These are phyloP conservation scores for Etheostoma cragini DNA, from an alignment of 2,113 vertebrate species.

Conservation along the genomic window DNA sequence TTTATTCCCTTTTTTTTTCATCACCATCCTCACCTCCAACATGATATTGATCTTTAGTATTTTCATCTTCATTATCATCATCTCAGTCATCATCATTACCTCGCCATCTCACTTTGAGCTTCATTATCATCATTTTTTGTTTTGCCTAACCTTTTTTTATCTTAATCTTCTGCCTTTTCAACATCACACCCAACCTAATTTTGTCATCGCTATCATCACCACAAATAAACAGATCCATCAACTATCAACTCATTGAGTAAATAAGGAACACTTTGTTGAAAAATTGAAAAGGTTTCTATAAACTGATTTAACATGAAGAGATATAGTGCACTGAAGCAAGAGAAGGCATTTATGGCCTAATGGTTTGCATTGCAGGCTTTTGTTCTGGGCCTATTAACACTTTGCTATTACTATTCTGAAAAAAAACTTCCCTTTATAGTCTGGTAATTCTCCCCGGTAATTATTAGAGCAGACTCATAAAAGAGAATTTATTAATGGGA, in stretches of 20 bases:
- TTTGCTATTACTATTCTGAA: slow-evolving; percentile 49
- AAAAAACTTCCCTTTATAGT: slow-evolving; percentile 66
- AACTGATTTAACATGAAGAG: slow-evolving; percentile 26
- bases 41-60: not conserved
- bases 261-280: not conserved
- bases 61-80: not conserved
- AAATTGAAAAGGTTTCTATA: slow-evolving; percentile 5
- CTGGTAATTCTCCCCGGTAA: slow-evolving; percentile 50
- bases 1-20: not conserved
- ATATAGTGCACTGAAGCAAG: slow-evolving; percentile 9
- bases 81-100: not conserved
- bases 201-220: not conserved
- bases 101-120: not conserved
- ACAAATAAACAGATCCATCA: not conserved
- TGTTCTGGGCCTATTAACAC: slow-evolving; percentile 66
- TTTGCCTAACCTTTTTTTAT: not conserved
- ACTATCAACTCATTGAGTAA: not conserved
- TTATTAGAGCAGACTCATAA: slow-evolving; percentile 64
- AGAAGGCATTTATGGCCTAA: slow-evolving; percentile 23
- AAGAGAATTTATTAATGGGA: slow-evolving; percentile 61
- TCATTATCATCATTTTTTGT: not conserved
- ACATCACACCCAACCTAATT: not conserved
- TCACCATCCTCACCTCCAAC: not conserved
- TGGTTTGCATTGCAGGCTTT: slow-evolving; percentile 45
- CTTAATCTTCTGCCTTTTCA: not conserved